Base-by-base conservation (phyloP, 2,888 invertebrate species). In the Platycnemis pennipes region DNA sequence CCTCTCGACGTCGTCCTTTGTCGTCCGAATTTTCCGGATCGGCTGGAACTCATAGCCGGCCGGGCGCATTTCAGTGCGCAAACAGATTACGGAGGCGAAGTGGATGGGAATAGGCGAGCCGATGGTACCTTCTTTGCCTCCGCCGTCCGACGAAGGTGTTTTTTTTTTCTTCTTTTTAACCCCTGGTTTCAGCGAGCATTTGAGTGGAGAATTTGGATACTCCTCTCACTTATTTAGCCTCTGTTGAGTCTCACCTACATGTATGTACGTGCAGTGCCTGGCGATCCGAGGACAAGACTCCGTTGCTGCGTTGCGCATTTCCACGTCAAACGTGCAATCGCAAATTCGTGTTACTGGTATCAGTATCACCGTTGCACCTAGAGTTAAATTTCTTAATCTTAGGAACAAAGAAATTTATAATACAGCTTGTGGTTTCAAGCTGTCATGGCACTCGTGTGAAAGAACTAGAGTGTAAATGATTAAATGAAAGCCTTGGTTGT, bases 11-110 rank as follows among this genome's bases (percentile, higher is more conserved):
- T 69, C 77, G 31, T 77, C 77, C 77, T 77, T 77, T 77, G 77
- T 77, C 77, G 77, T 16, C 31, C 77, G 77, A 77, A 77, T 77
- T 77, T 77, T 77, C 77, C 77, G 77, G 77, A 77, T 77, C 77
- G 77, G 37, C 77, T 77, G 77, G 77, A 77, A 77, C 77, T 77
- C 77, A 77, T 77, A 31, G 31, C 37, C 77, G 37, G 31, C 77
- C 77, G 37, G 77, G 31, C 37, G 77, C 31, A 37, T 77, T 77
- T 77, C 37, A 77, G 77, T 37, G 31, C 77, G 77, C 22, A 77
- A 77, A 77, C 77, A 77, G 77, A 77, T 77, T 77, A 77, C 13
- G 8, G 37, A 26, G 77, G 77, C 37, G 37, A 16, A 37, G 77
- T 2, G 69, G 63, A 0, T 3, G 63, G 63, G 63, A 0, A 5